Conservation (phyloP, 2,888 invertebrate genomes). For the Cryptophagus acutangulus region DNA sequence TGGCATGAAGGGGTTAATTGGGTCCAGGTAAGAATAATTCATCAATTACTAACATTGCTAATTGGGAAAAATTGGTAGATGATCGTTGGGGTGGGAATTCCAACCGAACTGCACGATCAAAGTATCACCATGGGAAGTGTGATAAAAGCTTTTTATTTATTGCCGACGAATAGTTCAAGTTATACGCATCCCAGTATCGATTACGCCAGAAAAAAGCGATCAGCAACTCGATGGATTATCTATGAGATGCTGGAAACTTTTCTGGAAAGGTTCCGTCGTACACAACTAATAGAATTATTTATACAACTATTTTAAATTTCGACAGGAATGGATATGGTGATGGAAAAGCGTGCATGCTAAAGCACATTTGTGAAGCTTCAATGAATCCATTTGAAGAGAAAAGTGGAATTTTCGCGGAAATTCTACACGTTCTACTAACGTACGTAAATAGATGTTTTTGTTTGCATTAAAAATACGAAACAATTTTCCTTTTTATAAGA, state of each 20-base stretch:
- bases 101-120: slow-evolving; percentile 59
- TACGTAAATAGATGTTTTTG: too few relatives aligned
- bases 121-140: slow-evolving; percentile 62
- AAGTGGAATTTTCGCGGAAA: slow-evolving; percentile 63
- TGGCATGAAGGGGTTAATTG: slow-evolving; percentile 57
- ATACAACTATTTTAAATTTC: background rate
- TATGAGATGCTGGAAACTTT: slow-evolving; percentile 39
- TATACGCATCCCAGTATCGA: slow-evolving; percentile 49
- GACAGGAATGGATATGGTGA: slow-evolving; percentile 56
- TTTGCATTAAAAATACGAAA: too few relatives aligned
- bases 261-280: slow-evolving; percentile 32
- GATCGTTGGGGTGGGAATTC: slow-evolving; percentile 62
- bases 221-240: slow-evolving; percentile 40
- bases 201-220: slow-evolving; percentile 33
- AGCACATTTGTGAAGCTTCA: slow-evolving; percentile 69
- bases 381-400: slow-evolving; percentile 51
- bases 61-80: slow-evolving; percentile 51
- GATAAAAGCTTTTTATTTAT: slow-evolving; percentile 62
- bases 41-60: background rate
- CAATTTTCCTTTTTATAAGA: too few relatives aligned
- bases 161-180: slow-evolving; percentile 60
- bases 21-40: slow-evolving; percentile 52
- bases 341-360: slow-evolving; percentile 66
- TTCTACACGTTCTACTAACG: slow-evolving; percentile 65
- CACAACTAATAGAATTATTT: background rate